phyloP scores from a whole-genome alignment of 2,888 invertebrate species.

The Nemotelus pantherinus region DNA sequence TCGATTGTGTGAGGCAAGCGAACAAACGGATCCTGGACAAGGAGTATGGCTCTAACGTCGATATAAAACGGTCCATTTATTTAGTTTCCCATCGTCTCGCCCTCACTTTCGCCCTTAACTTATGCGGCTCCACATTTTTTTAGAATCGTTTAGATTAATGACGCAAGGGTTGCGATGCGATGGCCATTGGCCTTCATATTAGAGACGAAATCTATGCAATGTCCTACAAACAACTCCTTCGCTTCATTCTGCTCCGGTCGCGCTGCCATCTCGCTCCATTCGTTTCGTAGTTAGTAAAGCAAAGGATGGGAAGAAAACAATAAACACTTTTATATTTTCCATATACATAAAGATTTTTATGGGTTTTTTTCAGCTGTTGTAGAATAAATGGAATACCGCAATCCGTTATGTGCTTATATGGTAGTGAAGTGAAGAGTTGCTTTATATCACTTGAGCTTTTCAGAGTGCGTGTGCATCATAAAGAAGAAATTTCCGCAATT shows the following conservation, averaged over 20 bases:
- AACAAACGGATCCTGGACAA: slow-evolving; percentile 32
- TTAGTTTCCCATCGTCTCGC: slow-evolving; percentile 40
- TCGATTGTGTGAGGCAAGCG: not conserved
- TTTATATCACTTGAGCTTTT: slow-evolving; percentile 23
- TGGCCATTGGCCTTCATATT: slow-evolving; percentile 39
- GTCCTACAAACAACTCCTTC: slow-evolving; percentile 4
- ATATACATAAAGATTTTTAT: slow-evolving; percentile 48
- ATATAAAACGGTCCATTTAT: slow-evolving; percentile 50
- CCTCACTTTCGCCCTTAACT: slow-evolving; percentile 36
- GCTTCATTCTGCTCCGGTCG: not conserved
- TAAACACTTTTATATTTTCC: slow-evolving; percentile 50
- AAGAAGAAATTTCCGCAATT: slow-evolving; percentile 45
- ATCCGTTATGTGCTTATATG: slow-evolving; percentile 30
- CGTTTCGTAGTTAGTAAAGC: slow-evolving; percentile 25
- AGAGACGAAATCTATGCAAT: slow-evolving; percentile 14
- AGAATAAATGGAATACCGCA: slow-evolving; percentile 48
- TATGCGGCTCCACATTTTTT: slow-evolving; percentile 49
- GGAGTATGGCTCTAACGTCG: slow-evolving; percentile 45
- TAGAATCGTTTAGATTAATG: slow-evolving; percentile 49
- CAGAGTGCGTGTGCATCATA: slow-evolving; percentile 47
- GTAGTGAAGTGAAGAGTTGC: not conserved
- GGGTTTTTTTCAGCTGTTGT: slow-evolving; percentile 44
- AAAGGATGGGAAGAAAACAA: slow-evolving; percentile 41
- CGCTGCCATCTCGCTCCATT: slow-evolving; percentile 12
- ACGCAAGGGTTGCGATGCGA: slow-evolving; percentile 47